phyloP scores from a whole-genome alignment of 2,797 vertebrate species.

The Hapalemur alaotrensis region DNA sequence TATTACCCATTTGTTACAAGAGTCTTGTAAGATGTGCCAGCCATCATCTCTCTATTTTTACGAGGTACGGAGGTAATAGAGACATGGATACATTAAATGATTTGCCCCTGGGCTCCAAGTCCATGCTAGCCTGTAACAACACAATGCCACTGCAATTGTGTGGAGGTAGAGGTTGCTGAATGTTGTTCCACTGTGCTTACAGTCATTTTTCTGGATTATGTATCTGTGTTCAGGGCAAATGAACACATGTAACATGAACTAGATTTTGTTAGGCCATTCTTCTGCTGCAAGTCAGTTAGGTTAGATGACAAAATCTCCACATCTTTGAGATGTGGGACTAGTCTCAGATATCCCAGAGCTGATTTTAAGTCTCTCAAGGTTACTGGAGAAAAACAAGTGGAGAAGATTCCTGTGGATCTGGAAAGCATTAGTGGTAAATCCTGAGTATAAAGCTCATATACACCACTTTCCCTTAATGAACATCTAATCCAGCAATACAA shows the following conservation, averaged over 20 bases:
- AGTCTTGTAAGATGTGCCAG: not conserved
- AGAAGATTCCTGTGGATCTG: constrained; percentile 38
- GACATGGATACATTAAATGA: not conserved
- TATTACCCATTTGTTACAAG: constrained; percentile 30
- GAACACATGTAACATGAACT: not conserved
- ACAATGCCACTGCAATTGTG: rapidly evolving
- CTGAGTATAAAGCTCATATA: not conserved
- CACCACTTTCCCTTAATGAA: constrained; percentile 49
- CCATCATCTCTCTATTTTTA: not conserved
- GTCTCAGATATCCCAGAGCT: not conserved
- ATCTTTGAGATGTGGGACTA: not conserved
- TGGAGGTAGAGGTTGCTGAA: rapidly evolving
- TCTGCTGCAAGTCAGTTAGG: not conserved
- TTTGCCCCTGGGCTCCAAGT: not conserved
- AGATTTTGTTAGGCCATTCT: not conserved
- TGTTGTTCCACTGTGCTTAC: not conserved
- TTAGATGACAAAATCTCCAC: not conserved
- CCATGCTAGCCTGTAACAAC: not conserved
- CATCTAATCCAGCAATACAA: constrained; percentile 50
- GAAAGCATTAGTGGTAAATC: constrained; percentile 56
- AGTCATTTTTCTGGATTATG: not conserved
- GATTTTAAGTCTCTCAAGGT: not conserved
- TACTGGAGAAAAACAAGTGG: not conserved
- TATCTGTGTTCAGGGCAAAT: not conserved
- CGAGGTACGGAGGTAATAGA: not conserved